A percentile compares a stretch with the other conserved stretches of the same genome.
Evolutionary conservation across 2,797 vertebrate species (phyloP).

Genomic region (Enteromius viviparus): DNA sequence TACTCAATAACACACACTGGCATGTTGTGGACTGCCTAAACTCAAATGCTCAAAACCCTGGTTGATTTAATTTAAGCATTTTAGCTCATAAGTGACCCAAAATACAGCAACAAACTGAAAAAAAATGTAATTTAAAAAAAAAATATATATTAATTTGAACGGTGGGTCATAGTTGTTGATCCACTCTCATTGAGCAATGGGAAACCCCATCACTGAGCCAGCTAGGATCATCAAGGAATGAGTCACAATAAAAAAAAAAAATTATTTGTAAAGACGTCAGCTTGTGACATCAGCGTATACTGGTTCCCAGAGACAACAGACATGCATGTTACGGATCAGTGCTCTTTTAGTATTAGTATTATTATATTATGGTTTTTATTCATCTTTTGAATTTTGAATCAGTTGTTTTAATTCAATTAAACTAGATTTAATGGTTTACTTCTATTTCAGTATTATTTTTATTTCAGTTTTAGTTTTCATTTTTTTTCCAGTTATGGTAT

Average conservation of each 20-base stretch:
- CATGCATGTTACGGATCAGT: not conserved
- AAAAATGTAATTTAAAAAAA: not conserved
- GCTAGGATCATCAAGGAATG: slow-evolving; percentile 24
- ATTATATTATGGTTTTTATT: not conserved
- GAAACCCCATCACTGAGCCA: slow-evolving; percentile 12
- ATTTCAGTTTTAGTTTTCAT: not conserved
- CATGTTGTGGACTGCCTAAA: not conserved
- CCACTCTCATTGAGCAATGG: not conserved
- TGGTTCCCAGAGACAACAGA: not conserved
- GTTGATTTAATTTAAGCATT: not conserved
- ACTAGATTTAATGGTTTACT: not conserved
- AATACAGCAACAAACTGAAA: not conserved
- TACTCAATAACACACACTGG: not conserved
- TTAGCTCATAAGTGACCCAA: no score
- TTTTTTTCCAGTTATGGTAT: not conserved
- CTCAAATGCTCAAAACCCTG: not conserved
- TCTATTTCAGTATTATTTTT: not conserved
- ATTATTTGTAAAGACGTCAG: not conserved
- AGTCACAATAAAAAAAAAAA: slow-evolving; percentile 25
- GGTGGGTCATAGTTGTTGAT: not conserved
- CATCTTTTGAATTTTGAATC: not conserved
- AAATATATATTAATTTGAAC: not conserved
- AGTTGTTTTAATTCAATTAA: not conserved
- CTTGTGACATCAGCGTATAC: not conserved
- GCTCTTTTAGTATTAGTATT: not conserved